Evolutionary conservation across 2,888 invertebrate genomes (phyloP), one percentile per base, ranked within the genome.

Genomic region (Drosophila falleni): DNA sequence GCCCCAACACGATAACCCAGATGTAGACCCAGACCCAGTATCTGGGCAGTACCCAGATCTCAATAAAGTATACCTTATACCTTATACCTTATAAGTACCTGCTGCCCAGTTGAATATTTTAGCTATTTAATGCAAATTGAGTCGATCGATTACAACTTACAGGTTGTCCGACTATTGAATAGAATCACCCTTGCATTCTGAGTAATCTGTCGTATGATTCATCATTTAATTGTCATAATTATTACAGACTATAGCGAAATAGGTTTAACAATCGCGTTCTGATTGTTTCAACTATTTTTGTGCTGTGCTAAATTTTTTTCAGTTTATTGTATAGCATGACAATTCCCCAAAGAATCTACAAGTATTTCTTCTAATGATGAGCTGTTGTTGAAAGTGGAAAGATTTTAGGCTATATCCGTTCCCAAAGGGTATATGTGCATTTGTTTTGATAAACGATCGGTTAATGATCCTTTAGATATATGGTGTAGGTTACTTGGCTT

Each of bases 391-490:
- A 23, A 23, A 15, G 54, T 35, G 10, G n/a, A n/a, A 46, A 16
- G 23, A 10, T 42, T 46, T 11, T 11, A 42, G n/a, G 6, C 31
- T n/a, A 26, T 29, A 37, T 19, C 31, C 47, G 15, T 56, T 33
- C 47, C 47, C 23, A 2, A 2, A 46, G 55, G 61, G 61, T 3
- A 37, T 49, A 39, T 29, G 15, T 29, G 26, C 44, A 44, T 8
- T 44, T 42, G 13, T 59, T 44, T 70, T 72, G 78, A 72, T 65
- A 56, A 60, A 80, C 67, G 71, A 75, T 63, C 42, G 29, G 50
- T 50, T 86, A 88, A 88, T 82, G 83, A 78, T 84, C 87, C 83
- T 80, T 73, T 44, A 80, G 67, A 68, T 84, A 54, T 42, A 49
- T 44, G 33, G 51, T 53, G 54, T 56, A 3, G 8, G 37, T 37